A percentile compares a stretch with the other conserved stretches of the same genome.
Evolutionary conservation across 2,113 vertebrate species (phyloP).

Genomic region (Epinephelus fuscoguttatus): DNA sequence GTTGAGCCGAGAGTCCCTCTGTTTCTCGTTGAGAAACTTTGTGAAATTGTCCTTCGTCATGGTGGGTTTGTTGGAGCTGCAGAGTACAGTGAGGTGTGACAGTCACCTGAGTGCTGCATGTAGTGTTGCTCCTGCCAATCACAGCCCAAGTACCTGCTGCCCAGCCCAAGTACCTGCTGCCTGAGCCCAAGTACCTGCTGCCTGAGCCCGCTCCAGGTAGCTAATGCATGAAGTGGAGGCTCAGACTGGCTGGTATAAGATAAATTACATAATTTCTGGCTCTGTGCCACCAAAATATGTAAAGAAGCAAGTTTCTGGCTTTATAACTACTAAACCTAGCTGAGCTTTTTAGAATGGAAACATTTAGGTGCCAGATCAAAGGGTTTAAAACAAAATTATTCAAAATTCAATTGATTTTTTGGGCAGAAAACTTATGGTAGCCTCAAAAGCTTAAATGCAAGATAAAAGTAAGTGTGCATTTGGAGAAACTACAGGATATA

Average conservation of each 20-base stretch:
- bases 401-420: background rate
- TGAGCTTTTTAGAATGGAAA: background rate
- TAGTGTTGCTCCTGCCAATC: background rate
- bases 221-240: background rate
- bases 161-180: background rate
- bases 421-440: background rate
- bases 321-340: background rate
- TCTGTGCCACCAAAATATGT: background rate
- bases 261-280: background rate
- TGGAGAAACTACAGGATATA: background rate
- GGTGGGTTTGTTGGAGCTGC: slow-evolving; percentile 90
- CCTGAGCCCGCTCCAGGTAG: slow-evolving; percentile 6
- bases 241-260: background rate
- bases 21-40: slow-evolving; percentile 97
- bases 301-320: background rate
- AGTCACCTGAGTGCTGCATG: background rate
- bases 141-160: background rate
- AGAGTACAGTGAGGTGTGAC: slow-evolving; percentile 15
- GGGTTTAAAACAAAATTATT: background rate
- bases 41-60: slow-evolving; percentile 97
- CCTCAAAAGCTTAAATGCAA: background rate
- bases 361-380: background rate
- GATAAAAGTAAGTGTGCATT: background rate
- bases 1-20: slow-evolving; percentile 93
- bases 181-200: slow-evolving; percentile 18